Percentiles rank a stretch among this genome's conserved stretches.
phyloP scores from a whole-genome alignment of 2,797 vertebrate genomes.

The Adelosebastes latens region DNA sequence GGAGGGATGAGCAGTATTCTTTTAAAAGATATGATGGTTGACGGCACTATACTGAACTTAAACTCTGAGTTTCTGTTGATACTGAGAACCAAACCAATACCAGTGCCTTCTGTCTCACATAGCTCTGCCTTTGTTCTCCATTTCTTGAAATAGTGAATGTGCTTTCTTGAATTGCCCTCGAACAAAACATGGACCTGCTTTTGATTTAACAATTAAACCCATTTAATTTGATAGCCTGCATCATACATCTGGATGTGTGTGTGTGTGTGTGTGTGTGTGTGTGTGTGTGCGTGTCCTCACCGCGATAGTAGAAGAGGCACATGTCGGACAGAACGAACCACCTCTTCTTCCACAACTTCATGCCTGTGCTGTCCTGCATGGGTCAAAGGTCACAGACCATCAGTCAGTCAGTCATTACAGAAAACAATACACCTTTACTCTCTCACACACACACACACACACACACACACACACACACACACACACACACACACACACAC shows the following conservation, averaged over 20 bases:
- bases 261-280: constrained; percentile 21
- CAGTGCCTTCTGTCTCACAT: not conserved
- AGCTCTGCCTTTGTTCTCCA: not conserved
- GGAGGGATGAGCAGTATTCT: not conserved
- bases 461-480: not conserved
- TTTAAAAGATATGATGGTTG: not conserved
- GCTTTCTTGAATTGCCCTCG: not conserved
- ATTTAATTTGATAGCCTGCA: not conserved
- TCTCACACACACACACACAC: not conserved
- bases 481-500: not conserved
- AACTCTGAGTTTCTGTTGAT: not conserved
- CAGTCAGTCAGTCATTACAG: not conserved
- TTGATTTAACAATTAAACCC: not conserved
- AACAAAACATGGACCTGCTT: not conserved
- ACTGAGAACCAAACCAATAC: not conserved
- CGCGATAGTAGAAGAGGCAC: constrained; percentile 97
- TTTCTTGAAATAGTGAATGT: not conserved
- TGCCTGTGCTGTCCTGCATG: constrained; percentile 94
- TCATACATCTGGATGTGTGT: not conserved
- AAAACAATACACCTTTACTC: not conserved
- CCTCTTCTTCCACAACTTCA: constrained; percentile 99
- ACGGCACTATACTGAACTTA: not conserved
- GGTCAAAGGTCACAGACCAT: constrained; percentile 40
- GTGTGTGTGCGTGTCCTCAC: constrained; percentile 70
- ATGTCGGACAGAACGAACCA: constrained; percentile 98